Evolutionary conservation across 2,888 invertebrate species (phyloP).

Genomic region (Conops quadrifasciatus): DNA sequence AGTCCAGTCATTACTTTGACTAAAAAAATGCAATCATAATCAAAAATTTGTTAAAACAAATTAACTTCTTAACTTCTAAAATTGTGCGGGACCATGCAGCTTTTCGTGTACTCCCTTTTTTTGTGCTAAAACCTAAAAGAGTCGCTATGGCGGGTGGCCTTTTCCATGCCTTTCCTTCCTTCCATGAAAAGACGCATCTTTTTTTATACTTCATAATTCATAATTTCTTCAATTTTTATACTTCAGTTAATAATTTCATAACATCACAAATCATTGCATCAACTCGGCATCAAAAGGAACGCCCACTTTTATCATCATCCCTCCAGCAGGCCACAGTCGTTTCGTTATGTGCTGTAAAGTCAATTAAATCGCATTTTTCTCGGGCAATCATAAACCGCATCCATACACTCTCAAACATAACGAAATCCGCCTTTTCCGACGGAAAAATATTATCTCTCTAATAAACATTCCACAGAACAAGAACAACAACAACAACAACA

Average conservation of each 20-base stretch:
- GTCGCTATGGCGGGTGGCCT: too few species aligned
- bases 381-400: conserved; percentile 23
- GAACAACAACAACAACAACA: not conserved
- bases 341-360: not conserved
- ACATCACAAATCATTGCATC: not conserved
- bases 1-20: too few species aligned
- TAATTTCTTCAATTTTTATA: too few species aligned
- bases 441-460: conserved; percentile 2
- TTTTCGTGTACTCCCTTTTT: too few species aligned
- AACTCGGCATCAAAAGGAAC: not conserved
- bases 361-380: conserved; percentile 22
- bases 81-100: too few species aligned
- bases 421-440: not conserved
- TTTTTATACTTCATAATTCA: too few species aligned
- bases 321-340: not conserved
- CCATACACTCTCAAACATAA: not conserved
- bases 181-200: too few species aligned
- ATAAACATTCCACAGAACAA: not conserved
- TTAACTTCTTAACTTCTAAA: too few species aligned
- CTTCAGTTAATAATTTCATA: not conserved
- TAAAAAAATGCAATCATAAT: too few species aligned
- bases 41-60: not conserved
- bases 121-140: not conserved
- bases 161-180: not conserved
- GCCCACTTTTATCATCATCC: conserved; percentile 19